Conservation (phyloP, 2,888 invertebrate species). For the Athalia rosae region DNA sequence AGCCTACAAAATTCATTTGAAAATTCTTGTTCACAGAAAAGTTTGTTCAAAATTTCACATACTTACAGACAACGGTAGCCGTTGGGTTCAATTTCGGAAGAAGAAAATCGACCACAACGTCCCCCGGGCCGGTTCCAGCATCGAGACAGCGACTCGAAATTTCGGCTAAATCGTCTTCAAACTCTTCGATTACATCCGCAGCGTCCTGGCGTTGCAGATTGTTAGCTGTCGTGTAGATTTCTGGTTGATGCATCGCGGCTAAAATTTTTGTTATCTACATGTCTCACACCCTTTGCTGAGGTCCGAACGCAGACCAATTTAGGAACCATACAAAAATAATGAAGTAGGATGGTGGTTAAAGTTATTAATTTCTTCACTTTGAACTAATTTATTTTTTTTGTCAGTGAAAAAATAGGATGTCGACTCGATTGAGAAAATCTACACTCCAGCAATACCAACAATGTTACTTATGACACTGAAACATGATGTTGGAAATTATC, state of each 20-base stretch:
- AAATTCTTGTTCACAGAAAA: too few species aligned
- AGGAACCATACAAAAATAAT: too few species aligned
- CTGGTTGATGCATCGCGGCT: slow-evolving; percentile 60
- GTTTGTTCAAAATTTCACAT: background rate
- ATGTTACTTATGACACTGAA: too few species aligned
- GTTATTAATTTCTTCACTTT: too few species aligned
- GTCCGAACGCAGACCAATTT: too few species aligned
- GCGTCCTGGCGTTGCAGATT: slow-evolving; percentile 82
- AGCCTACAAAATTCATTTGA: slow-evolving; percentile 73
- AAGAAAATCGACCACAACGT: slow-evolving; percentile 80
- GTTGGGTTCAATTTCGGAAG: slow-evolving; percentile 78
- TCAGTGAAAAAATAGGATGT: too few species aligned
- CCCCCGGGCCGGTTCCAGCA: slow-evolving; percentile 85
- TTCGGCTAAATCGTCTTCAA: slow-evolving; percentile 68
- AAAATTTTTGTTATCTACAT: background rate
- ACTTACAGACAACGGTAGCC: slow-evolving; percentile 72
- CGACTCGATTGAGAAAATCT: too few species aligned
- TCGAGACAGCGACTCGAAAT: slow-evolving; percentile 75
- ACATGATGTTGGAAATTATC: too few species aligned
- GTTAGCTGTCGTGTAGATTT: slow-evolving; percentile 80
- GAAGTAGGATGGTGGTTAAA: too few species aligned
- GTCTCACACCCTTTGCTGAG: too few species aligned
- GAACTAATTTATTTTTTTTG: too few species aligned
- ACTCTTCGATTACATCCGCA: slow-evolving; percentile 79
- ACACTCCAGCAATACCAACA: too few species aligned